Evolutionary conservation across 2,888 invertebrate genomes (phyloP), one percentile per base, ranked within the genome.

Genomic region (Aphidius colemani): DNA sequence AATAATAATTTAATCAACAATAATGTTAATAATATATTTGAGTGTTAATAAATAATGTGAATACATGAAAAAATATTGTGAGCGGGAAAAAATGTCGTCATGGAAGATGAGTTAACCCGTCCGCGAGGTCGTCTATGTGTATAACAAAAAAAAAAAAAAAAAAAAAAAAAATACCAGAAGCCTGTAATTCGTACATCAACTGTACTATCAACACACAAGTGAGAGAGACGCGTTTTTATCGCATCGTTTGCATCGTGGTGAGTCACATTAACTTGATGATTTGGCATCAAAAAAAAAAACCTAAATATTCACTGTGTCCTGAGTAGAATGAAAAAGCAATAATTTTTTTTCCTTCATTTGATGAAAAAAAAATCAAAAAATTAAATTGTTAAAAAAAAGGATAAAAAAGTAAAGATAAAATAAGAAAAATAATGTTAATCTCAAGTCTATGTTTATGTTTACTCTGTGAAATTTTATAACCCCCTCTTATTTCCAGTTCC

Each of bases 391-490:
- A 18, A 18, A 18, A 18, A 1, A 18, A 18, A 18, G 13, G 13
- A 18, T 18, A 18, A 18, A 18, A 18, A 18, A 18, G 6, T 1
- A 11, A 40, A n/a, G 10, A 41, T n/a, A 41, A 53, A 53, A 30
- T 18, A 9, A n/a, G 40, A 57, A 46, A 56, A 39, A 30, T n/a
- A 11, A 30, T n/a, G 39, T 7, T 57, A 57, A 46, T 46, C 11
- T 39, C 40, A 49, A 30, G 10, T 72, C 71, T 74, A 72, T 79
- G 78, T 79, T 79, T 79, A 79, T 79, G 78, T 79, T 79, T 79
- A 79, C 79, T 72, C 74, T 74, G 71, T 73, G 73, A 75, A 77
- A 76, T 75, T 70, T 71, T 73, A 74, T 71, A 66, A 71, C 69
- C 69, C 67, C 66, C 57, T 51, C 49, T 59, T 61, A 60, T 61